Percentiles rank a stretch among this genome's conserved stretches.
Conservation (phyloP, 2,113 vertebrate genomes). For the Bubo scandiacus region DNA sequence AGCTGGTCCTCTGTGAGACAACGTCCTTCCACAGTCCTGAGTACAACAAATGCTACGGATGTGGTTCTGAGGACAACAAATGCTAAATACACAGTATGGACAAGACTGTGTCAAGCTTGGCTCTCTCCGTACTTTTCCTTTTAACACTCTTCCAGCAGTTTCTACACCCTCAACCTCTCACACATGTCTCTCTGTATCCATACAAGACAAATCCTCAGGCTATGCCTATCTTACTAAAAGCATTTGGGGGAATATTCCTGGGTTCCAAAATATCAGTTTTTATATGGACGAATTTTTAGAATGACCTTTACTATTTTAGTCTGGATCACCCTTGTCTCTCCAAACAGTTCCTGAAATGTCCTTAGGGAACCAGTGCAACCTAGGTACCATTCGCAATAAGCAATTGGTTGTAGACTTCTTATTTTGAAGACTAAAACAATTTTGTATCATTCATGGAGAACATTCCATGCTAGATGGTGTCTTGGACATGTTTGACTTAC, state of each 20-base stretch:
- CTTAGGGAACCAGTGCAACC: background rate
- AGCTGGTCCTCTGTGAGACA: background rate
- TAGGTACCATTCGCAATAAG: background rate
- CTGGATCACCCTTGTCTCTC: background rate
- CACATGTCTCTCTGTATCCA: background rate
- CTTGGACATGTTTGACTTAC: background rate
- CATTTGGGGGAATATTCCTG: background rate
- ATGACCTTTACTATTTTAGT: background rate
- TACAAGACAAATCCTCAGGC: background rate
- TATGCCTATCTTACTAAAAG: background rate
- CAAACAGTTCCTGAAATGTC: background rate
- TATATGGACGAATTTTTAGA: background rate
- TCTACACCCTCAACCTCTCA: background rate
- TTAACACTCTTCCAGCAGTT: background rate
- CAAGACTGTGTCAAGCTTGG: background rate
- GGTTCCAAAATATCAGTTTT: background rate
- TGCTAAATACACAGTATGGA: background rate
- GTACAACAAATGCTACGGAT: background rate
- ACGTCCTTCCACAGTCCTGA: background rate
- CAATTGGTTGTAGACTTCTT: background rate
- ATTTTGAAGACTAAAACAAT: background rate
- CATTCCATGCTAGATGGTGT: background rate
- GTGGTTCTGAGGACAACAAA: background rate
- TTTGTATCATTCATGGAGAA: background rate
- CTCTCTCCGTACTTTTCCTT: background rate